Evolutionary conservation across 2,113 vertebrate species (phyloP).

Genomic region (Entelurus aequoreus): DNA sequence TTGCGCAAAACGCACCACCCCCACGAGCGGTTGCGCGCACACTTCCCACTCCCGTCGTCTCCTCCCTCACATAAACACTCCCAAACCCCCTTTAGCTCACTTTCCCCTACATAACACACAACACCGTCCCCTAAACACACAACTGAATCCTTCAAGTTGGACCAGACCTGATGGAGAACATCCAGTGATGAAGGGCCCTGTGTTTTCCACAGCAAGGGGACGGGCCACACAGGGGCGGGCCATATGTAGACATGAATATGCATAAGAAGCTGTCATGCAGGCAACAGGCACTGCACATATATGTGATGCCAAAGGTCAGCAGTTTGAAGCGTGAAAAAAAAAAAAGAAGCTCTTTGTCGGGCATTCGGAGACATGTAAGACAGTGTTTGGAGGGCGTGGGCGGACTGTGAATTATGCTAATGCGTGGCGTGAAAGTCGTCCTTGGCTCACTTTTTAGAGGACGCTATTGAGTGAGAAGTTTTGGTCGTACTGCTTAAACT

Average conservation of each 20-base stretch:
- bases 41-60: conserved; percentile 26
- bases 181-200: conserved; percentile 59
- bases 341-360: conserved; percentile 55
- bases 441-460: conserved; percentile 62
- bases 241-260: conserved; percentile 77
- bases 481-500: not conserved
- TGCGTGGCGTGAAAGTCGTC: conserved; percentile 39
- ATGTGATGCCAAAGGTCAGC: conserved; percentile 70
- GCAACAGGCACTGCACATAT: conserved; percentile 59
- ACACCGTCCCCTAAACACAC: conserved; percentile 8
- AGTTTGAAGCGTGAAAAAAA: conserved; percentile 53
- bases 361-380: conserved; percentile 53
- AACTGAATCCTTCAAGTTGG: conserved; percentile 40
- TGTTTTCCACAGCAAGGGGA: conserved; percentile 55
- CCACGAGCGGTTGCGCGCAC: conserved; percentile 31
- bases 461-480: conserved; percentile 60
- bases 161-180: conserved; percentile 44
- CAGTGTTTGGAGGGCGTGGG: conserved; percentile 47
- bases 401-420: conserved; percentile 53
- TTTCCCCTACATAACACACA: conserved; percentile 14
- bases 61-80: conserved; percentile 20
- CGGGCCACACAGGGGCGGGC: conserved; percentile 61
- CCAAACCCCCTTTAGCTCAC: conserved; percentile 11
- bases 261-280: conserved; percentile 72
- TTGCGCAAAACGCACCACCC: conserved; percentile 38